Percentiles rank a stretch among this genome's conserved stretches.
Evolutionary conservation across 2,888 invertebrate genomes (phyloP).

Genomic region (Pachliopta kotzebuea): DNA sequence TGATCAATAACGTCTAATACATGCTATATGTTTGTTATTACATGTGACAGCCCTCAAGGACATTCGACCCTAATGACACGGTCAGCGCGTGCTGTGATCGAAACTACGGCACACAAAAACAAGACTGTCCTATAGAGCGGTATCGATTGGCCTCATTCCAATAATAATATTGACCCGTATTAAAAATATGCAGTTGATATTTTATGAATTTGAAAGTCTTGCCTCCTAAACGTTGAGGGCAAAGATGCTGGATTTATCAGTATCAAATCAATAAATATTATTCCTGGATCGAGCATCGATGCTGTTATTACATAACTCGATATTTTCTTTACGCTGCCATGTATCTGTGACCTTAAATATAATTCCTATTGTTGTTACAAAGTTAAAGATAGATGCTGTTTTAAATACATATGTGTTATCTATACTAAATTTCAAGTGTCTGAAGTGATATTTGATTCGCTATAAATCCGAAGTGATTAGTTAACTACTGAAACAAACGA

Average conservation of each 20-base stretch:
- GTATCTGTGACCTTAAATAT: too few species aligned
- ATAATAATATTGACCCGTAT: constrained; percentile 1
- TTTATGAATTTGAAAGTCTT: constrained; percentile 12
- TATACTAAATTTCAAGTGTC: too few species aligned
- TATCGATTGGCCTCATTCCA: constrained; percentile 27
- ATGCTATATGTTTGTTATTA: background rate
- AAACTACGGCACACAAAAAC: constrained; percentile 14
- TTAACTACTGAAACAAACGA: background rate
- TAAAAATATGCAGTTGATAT: constrained; percentile 7
- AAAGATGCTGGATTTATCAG: constrained; percentile 7
- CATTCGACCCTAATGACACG: constrained; percentile 24
- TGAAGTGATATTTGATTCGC: too few species aligned
- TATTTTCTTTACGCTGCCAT: background rate
- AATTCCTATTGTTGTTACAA: too few species aligned
- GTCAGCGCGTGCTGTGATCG: constrained; percentile 19
- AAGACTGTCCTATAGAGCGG: constrained; percentile 6
- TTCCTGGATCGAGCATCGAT: background rate
- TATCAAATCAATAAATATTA: background rate
- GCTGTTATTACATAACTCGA: background rate
- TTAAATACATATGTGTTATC: too few species aligned
- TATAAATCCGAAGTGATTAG: background rate
- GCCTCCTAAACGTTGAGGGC: background rate
- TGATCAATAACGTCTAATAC: background rate
- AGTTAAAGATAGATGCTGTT: too few species aligned
- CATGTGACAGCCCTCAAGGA: constrained; percentile 23